Base-by-base conservation (phyloP, 2,113 vertebrate genomes). In the Periophthalmodon schlosseri region DNA sequence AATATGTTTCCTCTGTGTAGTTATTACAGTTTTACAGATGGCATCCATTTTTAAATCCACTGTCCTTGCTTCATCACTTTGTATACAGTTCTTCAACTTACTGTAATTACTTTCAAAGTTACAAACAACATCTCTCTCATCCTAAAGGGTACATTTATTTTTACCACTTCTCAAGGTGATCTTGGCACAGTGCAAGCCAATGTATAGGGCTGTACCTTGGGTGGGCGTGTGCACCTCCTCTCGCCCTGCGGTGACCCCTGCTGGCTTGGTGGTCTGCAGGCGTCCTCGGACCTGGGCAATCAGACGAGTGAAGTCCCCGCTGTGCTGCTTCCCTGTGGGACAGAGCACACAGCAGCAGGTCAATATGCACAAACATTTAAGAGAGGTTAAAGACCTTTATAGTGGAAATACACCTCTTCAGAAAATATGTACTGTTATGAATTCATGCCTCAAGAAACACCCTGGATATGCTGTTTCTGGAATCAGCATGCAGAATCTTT, bases 271-370 rank as follows among this genome's bases (percentile, higher is more conserved):
- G 34, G 89, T 94, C 84, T 94, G 94, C 79, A 94, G 93, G 65
- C 91, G 92, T 64, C 90, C 93, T 69, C 90, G 95, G 57, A 97
- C 93, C 72, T 97, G 95, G 71, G 95, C 91, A 79, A 98, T 93
- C 81, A 99, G 91, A 56, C 91, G 87, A 3, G 94, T 92, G 80
- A 98, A 99, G 75, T 97, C 95, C 16, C 58, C 91, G 73, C 92
- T 94, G 92, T 99, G 95, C 72, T 95, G 94, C 80, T 93, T 95
- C 47, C 96, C 97, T 99, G 87, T 58, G 91, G 94, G 3, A 79
- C 1, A 85, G 34, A 72, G 14, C 68, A 1, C 2, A 69, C 12
- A 77, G 4, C 72, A 16, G 14, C 57, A 67, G 21, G n/a, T 16
- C 14, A 49, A 65, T 65, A 44, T 21, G 18, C 63, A 36, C 1